phyloP scores from a whole-genome alignment of 2,797 vertebrate genomes.

The Eutrigla gurnardus region DNA sequence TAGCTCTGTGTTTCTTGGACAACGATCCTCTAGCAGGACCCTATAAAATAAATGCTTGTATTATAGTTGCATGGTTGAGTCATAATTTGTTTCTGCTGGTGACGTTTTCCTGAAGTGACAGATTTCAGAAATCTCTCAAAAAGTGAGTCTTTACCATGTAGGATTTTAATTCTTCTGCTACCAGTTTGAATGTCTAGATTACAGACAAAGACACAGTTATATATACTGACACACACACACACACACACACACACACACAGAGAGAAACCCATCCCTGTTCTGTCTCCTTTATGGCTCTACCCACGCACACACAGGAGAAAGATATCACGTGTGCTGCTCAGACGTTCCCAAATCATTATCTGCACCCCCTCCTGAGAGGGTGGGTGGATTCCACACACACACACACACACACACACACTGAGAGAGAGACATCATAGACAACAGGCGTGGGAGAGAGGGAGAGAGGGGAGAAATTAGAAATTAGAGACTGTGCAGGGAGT shows the following conservation, averaged over 20 bases:
- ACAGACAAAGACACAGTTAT: slow-evolving; percentile 3
- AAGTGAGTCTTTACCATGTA: slow-evolving; percentile 4
- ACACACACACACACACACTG: slow-evolving; percentile 33
- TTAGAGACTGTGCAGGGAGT: slow-evolving; percentile 58
- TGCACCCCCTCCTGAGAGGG: slow-evolving; percentile 80
- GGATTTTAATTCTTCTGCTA: slow-evolving; percentile 25
- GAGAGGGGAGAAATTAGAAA: slow-evolving; percentile 49
- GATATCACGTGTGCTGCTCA: slow-evolving; percentile 73
- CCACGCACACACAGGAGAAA: slow-evolving; percentile 76
- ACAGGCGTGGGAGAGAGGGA: slow-evolving; percentile 73
- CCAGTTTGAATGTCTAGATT: slow-evolving; percentile 35
- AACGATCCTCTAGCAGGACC: slow-evolving; percentile 14
- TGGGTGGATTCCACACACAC: slow-evolving; percentile 75
- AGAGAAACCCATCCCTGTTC: slow-evolving; percentile 45
- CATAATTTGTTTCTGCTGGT: slow-evolving; percentile 8
- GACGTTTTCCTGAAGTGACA: slow-evolving; percentile 16
- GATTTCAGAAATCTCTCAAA: slow-evolving; percentile 9
- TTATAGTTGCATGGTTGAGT: slow-evolving; percentile 12
- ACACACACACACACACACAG: slow-evolving; percentile 24
- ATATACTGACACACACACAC: slow-evolving; percentile 12
- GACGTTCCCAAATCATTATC: slow-evolving; percentile 84
- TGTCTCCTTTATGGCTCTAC: slow-evolving; percentile 70
- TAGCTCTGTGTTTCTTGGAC: slow-evolving; percentile 17
- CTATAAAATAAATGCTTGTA: slow-evolving; percentile 9
- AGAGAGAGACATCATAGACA: slow-evolving; percentile 64